These are phyloP conservation scores for Pocillopora grandis DNA, from an alignment of 92 coral and sea anemone genomes.

Conservation along the genomic window DNA sequence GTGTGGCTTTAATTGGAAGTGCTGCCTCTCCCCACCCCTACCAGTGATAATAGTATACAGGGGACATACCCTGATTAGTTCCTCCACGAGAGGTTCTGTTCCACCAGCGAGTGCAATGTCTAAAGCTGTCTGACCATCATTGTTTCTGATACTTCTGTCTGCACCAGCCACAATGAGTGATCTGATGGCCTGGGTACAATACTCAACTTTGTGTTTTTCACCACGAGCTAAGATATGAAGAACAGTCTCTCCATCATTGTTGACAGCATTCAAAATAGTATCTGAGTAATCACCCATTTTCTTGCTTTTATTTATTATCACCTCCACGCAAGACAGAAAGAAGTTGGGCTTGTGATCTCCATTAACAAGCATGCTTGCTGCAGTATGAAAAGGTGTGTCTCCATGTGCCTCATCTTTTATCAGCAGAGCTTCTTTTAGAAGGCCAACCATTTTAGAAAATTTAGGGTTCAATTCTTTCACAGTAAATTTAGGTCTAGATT, in stretches of 20 bases:
- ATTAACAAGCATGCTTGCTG: conserved; percentile 90
- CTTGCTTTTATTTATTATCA: conserved; percentile 83
- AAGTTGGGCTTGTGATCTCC: conserved; percentile 94
- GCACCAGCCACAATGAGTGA: conserved; percentile 89
- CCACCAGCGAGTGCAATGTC: conserved; percentile 91
- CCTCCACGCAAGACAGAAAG: conserved; percentile 87
- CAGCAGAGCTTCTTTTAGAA: conserved; percentile 76
- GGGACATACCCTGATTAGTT: conserved; percentile 83
- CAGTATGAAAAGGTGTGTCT: conserved; percentile 94
- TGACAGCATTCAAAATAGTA: conserved; percentile 88
- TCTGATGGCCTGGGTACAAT: conserved; percentile 88
- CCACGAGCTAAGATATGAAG: conserved; percentile 93
- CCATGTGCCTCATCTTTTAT: conserved; percentile 92
- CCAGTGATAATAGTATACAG: not conserved
- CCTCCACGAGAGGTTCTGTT: conserved; percentile 88
- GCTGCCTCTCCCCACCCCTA: no score
- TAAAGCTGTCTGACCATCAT: conserved; percentile 91
- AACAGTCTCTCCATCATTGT: conserved; percentile 91
- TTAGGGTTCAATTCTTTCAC: conserved; percentile 95
- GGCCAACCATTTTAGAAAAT: conserved; percentile 77
- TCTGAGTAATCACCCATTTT: conserved; percentile 78
- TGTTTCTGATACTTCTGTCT: conserved; percentile 92
- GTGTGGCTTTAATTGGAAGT: no score
- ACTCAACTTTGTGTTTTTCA: conserved; percentile 84
- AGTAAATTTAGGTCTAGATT: conserved; percentile 86